These are phyloP conservation scores for Phorcus lineatus DNA, from an alignment of 2,888 invertebrate genomes.

Conservation along the genomic window DNA sequence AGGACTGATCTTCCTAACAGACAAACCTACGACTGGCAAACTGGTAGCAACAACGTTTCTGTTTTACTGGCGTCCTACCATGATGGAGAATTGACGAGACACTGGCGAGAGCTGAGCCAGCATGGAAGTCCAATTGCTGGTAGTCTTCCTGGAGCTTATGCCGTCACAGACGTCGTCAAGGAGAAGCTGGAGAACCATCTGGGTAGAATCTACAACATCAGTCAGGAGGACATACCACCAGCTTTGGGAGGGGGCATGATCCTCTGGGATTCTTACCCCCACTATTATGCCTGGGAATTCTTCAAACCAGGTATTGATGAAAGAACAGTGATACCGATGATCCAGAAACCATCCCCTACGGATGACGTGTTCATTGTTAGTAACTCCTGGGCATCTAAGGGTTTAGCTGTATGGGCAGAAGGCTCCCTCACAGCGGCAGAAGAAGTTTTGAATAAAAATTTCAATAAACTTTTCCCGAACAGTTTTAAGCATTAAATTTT, in stretches of 20 bases:
- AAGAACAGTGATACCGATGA: not conserved
- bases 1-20: not conserved
- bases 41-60: not conserved
- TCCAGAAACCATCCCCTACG: not conserved
- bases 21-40: not conserved
- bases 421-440: not conserved
- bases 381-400: not conserved
- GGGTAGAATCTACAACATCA: not conserved
- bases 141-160: not conserved
- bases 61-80: not conserved
- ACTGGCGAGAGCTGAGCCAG: not conserved
- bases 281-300: not conserved
- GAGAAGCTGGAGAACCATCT: not conserved
- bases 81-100: not conserved
- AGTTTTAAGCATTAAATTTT: too few relatives aligned
- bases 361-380: not conserved
- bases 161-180: not conserved
- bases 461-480: not conserved
- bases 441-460: not conserved
- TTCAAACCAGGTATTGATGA: not conserved
- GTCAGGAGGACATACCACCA: not conserved
- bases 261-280: not conserved
- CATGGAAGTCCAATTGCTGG: not conserved
- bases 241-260: not conserved
- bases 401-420: not conserved